Conservation (phyloP, 2,113 vertebrate genomes). For the Myrmecobius fasciatus region DNA sequence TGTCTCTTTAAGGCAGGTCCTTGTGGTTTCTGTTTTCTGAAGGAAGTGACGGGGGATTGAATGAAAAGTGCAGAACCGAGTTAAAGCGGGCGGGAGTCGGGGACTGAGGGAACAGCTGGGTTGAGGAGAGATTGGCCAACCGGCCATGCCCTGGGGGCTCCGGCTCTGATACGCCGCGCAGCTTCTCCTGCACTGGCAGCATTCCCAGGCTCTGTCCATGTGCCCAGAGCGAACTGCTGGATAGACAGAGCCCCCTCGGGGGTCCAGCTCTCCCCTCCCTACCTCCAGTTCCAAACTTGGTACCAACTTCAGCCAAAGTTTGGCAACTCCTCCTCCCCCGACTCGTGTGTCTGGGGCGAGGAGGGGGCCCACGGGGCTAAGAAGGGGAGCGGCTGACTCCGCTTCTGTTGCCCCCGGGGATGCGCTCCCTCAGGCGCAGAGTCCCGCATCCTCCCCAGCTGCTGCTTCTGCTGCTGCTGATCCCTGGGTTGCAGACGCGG, state of each 20-base stretch:
- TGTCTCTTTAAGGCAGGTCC: constrained; percentile 81
- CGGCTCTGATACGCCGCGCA: constrained; percentile 5
- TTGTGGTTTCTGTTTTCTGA: constrained; percentile 82
- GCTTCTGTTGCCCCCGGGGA: constrained; percentile 44
- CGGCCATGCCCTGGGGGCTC: neutral
- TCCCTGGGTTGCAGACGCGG: constrained; percentile 53
- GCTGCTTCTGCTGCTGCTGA: constrained; percentile 51
- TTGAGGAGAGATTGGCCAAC: neutral
- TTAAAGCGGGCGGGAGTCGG: constrained; percentile 8
- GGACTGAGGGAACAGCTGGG: constrained; percentile 14
- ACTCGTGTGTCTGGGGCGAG: constrained; percentile 55
- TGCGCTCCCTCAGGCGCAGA: constrained; percentile 54
- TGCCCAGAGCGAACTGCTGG: constrained; percentile 33
- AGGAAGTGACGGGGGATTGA: constrained; percentile 90
- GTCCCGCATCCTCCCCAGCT: constrained; percentile 43
- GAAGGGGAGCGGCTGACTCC: constrained; percentile 23
- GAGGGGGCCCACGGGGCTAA: neutral
- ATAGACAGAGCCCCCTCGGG: neutral
- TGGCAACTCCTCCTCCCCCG: constrained; percentile 4
- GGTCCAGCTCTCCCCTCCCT: neutral
- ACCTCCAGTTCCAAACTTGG: neutral
- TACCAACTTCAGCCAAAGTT: constrained; percentile 52
- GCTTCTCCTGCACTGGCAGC: neutral
- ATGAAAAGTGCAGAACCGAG: constrained; percentile 74
- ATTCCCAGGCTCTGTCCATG: neutral